Evolutionary conservation across 2,113 vertebrate genomes (phyloP).

Genomic region (Procapra przewalskii): DNA sequence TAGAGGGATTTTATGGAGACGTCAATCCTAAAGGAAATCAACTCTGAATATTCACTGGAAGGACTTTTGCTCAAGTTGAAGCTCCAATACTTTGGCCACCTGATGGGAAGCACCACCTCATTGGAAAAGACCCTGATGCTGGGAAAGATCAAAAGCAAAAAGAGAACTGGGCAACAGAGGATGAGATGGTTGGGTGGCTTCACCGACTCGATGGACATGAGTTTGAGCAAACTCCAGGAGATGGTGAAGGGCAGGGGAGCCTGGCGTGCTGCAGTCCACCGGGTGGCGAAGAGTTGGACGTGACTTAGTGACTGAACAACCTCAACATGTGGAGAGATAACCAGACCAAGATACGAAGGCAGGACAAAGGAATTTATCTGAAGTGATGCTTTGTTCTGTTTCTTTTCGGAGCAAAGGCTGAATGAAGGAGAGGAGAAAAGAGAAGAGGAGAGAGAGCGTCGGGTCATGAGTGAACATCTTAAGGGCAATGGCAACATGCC

Average conservation of each 20-base stretch:
- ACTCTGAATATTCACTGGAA: not conserved
- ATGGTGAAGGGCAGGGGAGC: not conserved
- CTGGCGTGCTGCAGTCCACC: accelerated
- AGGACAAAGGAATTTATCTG: not conserved
- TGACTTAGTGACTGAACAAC: not conserved
- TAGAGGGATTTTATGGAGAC: not conserved
- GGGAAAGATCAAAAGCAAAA: not conserved
- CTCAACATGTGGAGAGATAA: not conserved
- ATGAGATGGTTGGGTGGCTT: not conserved
- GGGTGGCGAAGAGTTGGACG: accelerated
- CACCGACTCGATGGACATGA: not conserved
- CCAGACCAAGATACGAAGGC: not conserved
- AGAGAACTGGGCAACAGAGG: not conserved
- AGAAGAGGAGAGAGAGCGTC: not conserved
- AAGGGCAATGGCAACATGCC: not conserved
- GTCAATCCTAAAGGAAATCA: not conserved
- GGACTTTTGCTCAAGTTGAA: not conserved
- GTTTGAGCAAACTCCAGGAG: not conserved
- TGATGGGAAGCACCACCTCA: not conserved
- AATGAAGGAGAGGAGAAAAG: not conserved
- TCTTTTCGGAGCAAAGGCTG: not conserved
- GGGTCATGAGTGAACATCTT: not conserved
- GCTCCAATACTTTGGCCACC: not conserved
- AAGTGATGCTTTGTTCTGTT: not conserved
- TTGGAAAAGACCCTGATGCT: not conserved